These are phyloP conservation scores for Chiridota heheva DNA, from an alignment of 35 echinoderm and acorn worm genomes.

Conservation along the genomic window DNA sequence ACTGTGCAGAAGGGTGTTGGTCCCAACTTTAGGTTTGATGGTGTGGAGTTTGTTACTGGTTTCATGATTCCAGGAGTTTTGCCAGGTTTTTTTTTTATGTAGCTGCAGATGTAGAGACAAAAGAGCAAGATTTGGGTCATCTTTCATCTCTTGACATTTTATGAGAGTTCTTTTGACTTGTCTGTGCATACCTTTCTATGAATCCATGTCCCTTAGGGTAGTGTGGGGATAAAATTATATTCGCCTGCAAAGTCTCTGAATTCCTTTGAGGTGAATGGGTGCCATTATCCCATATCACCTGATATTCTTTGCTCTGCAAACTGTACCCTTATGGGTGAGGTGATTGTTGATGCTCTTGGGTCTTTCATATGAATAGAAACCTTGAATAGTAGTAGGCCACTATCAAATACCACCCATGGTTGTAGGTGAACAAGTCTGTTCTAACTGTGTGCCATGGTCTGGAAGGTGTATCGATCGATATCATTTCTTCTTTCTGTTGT, in stretches of 20 bases:
- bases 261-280: not conserved
- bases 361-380: slow-evolving; percentile 25
- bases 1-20: too few species aligned
- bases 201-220: slow-evolving; percentile 64
- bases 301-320: slow-evolving; percentile 40
- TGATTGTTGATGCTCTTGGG: not conserved
- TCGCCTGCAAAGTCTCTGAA: slow-evolving; percentile 45
- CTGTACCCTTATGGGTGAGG: not conserved
- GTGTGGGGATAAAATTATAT: slow-evolving; percentile 35
- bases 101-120: too few species aligned
- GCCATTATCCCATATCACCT: slow-evolving; percentile 51
- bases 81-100: too few species aligned
- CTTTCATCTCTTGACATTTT: slow-evolving; percentile 18
- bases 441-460: slow-evolving; percentile 51
- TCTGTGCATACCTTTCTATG: slow-evolving; percentile 47
- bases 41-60: too few species aligned
- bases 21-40: too few species aligned
- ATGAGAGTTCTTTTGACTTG: slow-evolving; percentile 37
- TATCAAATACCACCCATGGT: slow-evolving; percentile 34
- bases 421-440: slow-evolving; percentile 54
- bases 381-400: slow-evolving; percentile 73
- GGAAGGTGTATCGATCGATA: slow-evolving; percentile 32
- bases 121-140: slow-evolving; percentile 41
- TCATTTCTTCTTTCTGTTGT: slow-evolving; percentile 11
- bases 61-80: too few species aligned